Conservation (phyloP, 2,113 vertebrate species). For the Chamaetylas fuelleborni region DNA sequence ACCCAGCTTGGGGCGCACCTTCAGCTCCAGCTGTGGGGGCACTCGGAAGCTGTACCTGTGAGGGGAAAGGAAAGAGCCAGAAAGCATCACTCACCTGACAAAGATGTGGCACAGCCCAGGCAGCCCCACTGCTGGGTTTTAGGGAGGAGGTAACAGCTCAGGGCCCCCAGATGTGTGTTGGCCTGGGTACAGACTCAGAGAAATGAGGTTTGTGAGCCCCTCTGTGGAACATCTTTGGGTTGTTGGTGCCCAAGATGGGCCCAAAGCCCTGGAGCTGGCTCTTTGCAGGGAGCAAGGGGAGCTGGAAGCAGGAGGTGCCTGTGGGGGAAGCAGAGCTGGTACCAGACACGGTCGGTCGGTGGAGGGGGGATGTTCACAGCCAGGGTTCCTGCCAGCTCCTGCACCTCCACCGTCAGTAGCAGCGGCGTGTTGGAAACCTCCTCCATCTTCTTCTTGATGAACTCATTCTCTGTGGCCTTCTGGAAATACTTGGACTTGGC, state of each 20-base stretch:
- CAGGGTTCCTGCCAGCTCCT: conserved; percentile 82
- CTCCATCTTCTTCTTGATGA: conserved; percentile 90
- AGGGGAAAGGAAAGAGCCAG: background rate
- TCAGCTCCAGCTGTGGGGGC: conserved; percentile 84
- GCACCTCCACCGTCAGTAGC: conserved; percentile 86
- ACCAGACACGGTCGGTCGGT: conserved; percentile 88
- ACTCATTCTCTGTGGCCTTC: conserved; percentile 87
- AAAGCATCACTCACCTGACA: rapidly evolving
- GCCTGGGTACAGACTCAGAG: background rate
- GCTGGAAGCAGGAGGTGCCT: background rate
- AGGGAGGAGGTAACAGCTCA: background rate
- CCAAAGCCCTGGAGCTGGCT: background rate
- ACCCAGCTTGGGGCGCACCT: conserved; percentile 83
- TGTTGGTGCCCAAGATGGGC: background rate
- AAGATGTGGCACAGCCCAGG: background rate
- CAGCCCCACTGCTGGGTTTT: background rate
- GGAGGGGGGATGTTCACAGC: conserved; percentile 85
- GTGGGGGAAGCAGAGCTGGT: background rate
- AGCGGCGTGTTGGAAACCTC: conserved; percentile 88
- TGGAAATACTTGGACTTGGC: conserved; percentile 90
- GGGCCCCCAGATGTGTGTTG: background rate
- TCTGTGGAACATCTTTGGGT: background rate
- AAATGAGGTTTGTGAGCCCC: background rate
- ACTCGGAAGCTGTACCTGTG: conserved; percentile 86
- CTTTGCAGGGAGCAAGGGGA: background rate